Evolutionary conservation across 2,113 vertebrate genomes (phyloP).

Genomic region (Todiramphus chloris): DNA sequence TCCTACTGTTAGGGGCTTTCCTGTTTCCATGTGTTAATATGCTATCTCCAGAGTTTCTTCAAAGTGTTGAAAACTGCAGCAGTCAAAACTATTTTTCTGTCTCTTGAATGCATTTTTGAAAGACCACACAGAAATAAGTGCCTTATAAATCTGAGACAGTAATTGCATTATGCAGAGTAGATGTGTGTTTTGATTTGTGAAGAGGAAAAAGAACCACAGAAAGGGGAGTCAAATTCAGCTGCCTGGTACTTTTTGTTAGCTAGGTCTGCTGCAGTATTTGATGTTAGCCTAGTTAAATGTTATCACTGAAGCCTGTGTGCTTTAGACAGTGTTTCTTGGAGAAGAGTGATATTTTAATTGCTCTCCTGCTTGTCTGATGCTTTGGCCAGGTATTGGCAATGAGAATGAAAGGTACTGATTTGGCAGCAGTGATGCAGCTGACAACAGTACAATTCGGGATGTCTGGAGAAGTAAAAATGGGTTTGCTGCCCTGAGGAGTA

Average conservation of each 20-base stretch:
- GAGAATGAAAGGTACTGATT: background rate
- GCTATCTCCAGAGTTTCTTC: background rate
- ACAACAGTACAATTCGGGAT: background rate
- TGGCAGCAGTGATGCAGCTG: background rate
- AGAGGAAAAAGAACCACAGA: background rate
- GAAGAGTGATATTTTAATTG: constrained; percentile 32
- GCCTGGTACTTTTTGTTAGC: background rate
- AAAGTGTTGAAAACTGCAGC: background rate
- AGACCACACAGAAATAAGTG: background rate
- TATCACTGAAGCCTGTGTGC: background rate
- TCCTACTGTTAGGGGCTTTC: background rate
- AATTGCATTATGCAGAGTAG: background rate
- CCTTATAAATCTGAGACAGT: background rate
- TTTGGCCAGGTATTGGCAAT: background rate
- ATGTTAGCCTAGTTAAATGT: background rate
- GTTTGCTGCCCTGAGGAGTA: background rate
- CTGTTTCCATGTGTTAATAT: background rate
- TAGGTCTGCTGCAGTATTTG: background rate
- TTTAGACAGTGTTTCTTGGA: background rate
- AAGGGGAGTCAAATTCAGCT: background rate
- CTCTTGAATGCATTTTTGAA: background rate
- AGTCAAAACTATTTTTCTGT: background rate
- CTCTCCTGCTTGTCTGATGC: constrained; percentile 2
- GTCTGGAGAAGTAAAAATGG: background rate
- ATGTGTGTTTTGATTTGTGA: background rate